Base-by-base conservation (phyloP, 2,113 vertebrate species). In the Murina feae region DNA sequence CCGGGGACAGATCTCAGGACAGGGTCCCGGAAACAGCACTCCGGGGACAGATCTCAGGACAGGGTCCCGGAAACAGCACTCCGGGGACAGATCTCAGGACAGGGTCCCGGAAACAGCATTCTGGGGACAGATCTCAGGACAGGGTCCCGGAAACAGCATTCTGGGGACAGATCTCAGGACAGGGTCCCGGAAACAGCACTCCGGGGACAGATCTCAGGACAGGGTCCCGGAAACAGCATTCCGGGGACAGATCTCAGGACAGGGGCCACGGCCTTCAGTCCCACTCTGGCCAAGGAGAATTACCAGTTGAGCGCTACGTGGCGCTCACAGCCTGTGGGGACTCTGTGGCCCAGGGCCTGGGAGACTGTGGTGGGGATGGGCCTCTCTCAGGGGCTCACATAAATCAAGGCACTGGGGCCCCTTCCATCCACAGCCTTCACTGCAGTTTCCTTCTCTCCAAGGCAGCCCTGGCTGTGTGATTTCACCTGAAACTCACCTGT, bases 221-320 rank as follows among this genome's bases (percentile, higher is more conserved):
- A n/a, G n/a, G n/a, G n/a, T n/a, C n/a, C 66, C 84, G 49, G 32
- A 42, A 66, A 79, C 14, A 49, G 74, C 58, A 7, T 10, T 44
- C 75, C 11, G 44, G 9, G 44, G 71, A n/a, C 53, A 74, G 69
- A 8, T 42, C 55, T 80, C n/a, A 58, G 74, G 10, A 47, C 3
- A 10, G 21, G n/a, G n/a, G 1, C 35, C 72, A 32, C 25, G 32
- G n/a, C 20, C 39, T 37, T 37, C 7, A 13, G 42, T 12, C 53
- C 74, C 30, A 25, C 72, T 39, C 65, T 66, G 58, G 63, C 85
- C 17, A 44, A 66, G 17, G 42, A 20, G 63, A 75, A 12, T 65
- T 51, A 84, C 28, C 32, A 21, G 55, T 7, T 4, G 12, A 2
- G 42, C 0, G 17, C 80, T 20, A 28, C 0, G 1, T 16, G 58